These are phyloP conservation scores for Cololabis saira DNA, from an alignment of 2,113 vertebrate genomes.

Conservation along the genomic window DNA sequence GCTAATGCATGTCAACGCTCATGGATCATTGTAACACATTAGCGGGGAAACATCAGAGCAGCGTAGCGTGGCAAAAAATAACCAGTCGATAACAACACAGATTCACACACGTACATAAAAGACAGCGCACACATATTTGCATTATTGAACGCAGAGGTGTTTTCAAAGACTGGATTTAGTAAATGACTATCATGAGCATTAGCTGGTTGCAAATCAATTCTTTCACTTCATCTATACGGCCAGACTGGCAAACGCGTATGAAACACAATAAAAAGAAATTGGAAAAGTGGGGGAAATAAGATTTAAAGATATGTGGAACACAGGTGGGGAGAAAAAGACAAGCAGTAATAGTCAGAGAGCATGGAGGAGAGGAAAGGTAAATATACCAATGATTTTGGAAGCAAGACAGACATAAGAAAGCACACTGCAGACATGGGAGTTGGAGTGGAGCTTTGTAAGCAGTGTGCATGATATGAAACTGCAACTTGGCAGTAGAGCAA, in stretches of 20 bases:
- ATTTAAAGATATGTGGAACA: constrained; percentile 34
- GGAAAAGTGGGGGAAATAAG: constrained; percentile 38
- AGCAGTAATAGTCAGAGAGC: constrained; percentile 48
- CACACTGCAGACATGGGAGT: constrained; percentile 34
- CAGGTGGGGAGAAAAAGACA: constrained; percentile 27
- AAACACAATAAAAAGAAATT: constrained; percentile 9
- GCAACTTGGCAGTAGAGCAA: neutral
- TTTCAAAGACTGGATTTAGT: constrained; percentile 45
- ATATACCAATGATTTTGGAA: constrained; percentile 39
- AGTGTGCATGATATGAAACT: constrained; percentile 46
- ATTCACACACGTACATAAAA: neutral
- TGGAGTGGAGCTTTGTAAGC: constrained; percentile 29
- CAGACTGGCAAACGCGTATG: constrained; percentile 37
- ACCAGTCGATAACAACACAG: constrained; percentile 5
- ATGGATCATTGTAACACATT: constrained; percentile 32
- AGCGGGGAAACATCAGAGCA: constrained; percentile 36
- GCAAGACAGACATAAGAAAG: constrained; percentile 23
- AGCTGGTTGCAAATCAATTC: constrained; percentile 44
- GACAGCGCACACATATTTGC: neutral
- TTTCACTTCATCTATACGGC: constrained; percentile 35
- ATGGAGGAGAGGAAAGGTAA: constrained; percentile 22
- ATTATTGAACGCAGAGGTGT: constrained; percentile 37
- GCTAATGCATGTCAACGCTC: constrained; percentile 34
- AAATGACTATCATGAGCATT: constrained; percentile 42
- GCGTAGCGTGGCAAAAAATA: constrained; percentile 33